Conservation (phyloP, 2,797 vertebrate genomes). For the Hozukius guyotensis region DNA sequence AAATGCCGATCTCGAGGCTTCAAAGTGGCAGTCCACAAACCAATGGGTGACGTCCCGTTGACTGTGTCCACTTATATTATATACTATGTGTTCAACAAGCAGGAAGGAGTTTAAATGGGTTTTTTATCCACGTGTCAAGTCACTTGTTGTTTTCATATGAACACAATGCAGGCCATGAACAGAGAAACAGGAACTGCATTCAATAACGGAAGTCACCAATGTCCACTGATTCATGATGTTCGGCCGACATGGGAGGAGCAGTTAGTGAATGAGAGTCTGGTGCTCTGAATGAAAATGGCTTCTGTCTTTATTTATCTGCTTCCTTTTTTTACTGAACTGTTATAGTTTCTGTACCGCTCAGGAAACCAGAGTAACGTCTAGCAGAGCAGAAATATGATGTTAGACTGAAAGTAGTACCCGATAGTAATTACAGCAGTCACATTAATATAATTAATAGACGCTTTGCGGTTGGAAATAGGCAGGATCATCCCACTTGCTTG, state of each 20-base stretch:
- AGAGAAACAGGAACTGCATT: slow-evolving; percentile 23
- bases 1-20: too few species aligned
- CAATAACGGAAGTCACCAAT: slow-evolving; percentile 13
- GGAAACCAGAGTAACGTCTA: neutral
- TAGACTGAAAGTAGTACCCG: neutral
- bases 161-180: neutral
- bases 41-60: too few species aligned
- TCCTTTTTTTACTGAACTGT: slow-evolving; percentile 2
- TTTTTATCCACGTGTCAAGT: neutral
- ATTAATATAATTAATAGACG: slow-evolving; percentile 34
- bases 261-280: slow-evolving; percentile 19
- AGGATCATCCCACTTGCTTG: slow-evolving; percentile 15
- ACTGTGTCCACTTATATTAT: too few species aligned
- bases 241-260: neutral
- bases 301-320: neutral
- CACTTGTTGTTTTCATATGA: neutral
- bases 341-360: neutral
- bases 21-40: too few species aligned
- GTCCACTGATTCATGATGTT: slow-evolving; percentile 19
- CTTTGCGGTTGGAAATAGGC: slow-evolving; percentile 8
- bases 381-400: slow-evolving; percentile 5
- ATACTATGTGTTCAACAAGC: neutral
- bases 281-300: slow-evolving; percentile 29
- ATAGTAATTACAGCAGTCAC: slow-evolving; percentile 17
- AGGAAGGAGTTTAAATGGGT: neutral